These are phyloP conservation scores for Periphyllus acericola DNA, from an alignment of 2,888 invertebrate genomes.

Conservation along the genomic window DNA sequence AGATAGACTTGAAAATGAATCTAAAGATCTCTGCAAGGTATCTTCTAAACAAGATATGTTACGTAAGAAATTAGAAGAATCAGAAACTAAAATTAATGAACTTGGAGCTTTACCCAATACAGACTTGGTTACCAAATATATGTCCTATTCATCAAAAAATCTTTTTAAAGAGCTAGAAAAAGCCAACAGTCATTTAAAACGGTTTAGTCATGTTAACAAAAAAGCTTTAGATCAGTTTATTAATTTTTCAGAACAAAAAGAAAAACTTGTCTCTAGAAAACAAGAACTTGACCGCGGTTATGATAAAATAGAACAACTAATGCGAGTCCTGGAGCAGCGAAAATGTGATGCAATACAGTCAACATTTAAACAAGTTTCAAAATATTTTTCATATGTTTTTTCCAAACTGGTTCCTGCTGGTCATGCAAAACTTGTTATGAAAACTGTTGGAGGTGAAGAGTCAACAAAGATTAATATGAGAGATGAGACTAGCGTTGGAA, in stretches of 20 bases:
- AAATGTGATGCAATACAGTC: conserved; percentile 99
- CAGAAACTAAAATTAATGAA: conserved; percentile 94
- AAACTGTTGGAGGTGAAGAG: conserved; percentile 82
- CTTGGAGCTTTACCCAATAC: conserved; percentile 95
- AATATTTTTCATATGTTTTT: conserved; percentile 97
- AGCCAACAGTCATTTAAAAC: conserved; percentile 95
- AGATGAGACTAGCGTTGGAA: conserved; percentile 72
- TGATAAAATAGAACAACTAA: conserved; percentile 90
- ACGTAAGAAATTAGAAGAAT: conserved; percentile 94
- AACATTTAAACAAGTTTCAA: conserved; percentile 98
- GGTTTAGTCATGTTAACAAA: conserved; percentile 99
- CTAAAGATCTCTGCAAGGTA: conserved; percentile 95
- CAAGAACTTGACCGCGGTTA: conserved; percentile 96
- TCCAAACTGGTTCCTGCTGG: conserved; percentile 96
- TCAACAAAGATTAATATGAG: conserved; percentile 56
- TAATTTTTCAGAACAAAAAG: conserved; percentile 98
- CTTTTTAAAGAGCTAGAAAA: conserved; percentile 96
- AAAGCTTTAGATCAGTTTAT: conserved; percentile 99
- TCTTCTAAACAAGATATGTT: conserved; percentile 92
- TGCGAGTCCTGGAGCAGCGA: conserved; percentile 92
- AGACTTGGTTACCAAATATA: conserved; percentile 84
- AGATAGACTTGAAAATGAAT: conserved; percentile 94
- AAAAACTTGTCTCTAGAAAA: conserved; percentile 93
- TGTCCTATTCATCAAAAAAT: conserved; percentile 79
- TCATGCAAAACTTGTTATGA: conserved; percentile 91